A percentile compares a stretch with the other conserved stretches of the same genome.
These are phyloP conservation scores for Neotoxoptera formosana DNA, from an alignment of 1,140 invertebrate species.

Conservation along the genomic window DNA sequence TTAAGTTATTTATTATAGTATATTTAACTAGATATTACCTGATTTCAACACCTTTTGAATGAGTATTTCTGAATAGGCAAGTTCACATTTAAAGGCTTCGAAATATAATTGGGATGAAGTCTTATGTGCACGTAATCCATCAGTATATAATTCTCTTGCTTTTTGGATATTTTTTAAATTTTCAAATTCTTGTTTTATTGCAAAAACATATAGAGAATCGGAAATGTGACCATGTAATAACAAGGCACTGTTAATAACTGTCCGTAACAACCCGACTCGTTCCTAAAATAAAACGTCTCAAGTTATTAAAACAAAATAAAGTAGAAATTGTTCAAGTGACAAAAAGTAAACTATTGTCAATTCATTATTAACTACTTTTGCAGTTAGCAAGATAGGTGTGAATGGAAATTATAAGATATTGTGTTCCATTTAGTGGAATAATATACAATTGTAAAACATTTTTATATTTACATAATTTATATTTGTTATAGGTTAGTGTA, in stretches of 20 bases:
- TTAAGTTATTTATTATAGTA: background rate
- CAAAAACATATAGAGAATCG: slow-evolving; percentile 45
- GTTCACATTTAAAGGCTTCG: slow-evolving; percentile 45
- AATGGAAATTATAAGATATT: background rate
- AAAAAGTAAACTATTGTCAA: background rate
- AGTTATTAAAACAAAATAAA: background rate
- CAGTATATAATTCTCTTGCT: slow-evolving; percentile 42
- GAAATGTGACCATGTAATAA: slow-evolving; percentile 51
- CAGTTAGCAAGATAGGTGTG: background rate
- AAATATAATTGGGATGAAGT: slow-evolving; percentile 37
- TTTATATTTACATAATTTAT: background rate
- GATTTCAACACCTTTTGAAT: background rate
- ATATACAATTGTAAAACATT: background rate
- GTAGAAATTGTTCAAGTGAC: background rate
- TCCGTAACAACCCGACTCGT: background rate
- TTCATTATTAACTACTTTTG: background rate
- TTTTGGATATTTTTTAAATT: slow-evolving; percentile 40
- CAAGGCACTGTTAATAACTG: background rate
- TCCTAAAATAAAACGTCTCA: background rate
- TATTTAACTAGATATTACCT: background rate
- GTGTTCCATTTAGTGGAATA: background rate
- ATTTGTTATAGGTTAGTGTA: background rate
- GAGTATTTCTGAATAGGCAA: slow-evolving; percentile 8
- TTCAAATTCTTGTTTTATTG: slow-evolving; percentile 27
- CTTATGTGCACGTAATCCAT: slow-evolving; percentile 30